These are phyloP conservation scores for Nothoprocta perdicaria DNA, from an alignment of 2,113 vertebrate species.

Conservation along the genomic window DNA sequence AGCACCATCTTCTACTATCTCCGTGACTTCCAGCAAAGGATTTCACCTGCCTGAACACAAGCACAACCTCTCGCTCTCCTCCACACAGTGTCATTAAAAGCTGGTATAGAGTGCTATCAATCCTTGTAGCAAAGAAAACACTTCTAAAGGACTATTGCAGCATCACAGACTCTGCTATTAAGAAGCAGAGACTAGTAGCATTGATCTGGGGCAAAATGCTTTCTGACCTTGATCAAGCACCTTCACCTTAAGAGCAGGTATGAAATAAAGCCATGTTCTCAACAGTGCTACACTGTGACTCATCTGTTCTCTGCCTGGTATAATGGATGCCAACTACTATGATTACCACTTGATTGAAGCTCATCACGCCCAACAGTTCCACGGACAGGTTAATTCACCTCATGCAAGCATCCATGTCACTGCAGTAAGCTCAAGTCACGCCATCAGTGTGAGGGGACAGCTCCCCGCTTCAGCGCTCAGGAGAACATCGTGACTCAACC, in stretches of 20 bases:
- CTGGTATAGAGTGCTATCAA: background rate
- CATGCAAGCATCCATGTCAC: background rate
- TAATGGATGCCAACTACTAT: background rate
- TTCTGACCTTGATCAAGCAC: background rate
- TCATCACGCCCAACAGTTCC: background rate
- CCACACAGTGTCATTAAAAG: background rate
- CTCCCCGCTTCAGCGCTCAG: fast-evolving
- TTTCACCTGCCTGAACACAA: background rate
- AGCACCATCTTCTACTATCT: background rate
- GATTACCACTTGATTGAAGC: background rate
- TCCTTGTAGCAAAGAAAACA: background rate
- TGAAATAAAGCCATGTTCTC: background rate
- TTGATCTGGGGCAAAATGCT: fast-evolving
- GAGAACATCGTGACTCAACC: background rate
- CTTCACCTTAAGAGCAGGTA: background rate
- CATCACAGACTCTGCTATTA: no score
- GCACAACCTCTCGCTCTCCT: background rate
- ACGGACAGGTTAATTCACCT: background rate
- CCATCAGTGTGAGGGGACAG: background rate
- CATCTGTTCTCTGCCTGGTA: background rate
- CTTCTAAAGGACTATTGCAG: background rate
- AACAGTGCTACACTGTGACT: background rate
- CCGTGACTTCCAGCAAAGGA: background rate
- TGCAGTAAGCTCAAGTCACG: background rate
- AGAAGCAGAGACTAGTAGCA: background rate